Evolutionary conservation across 2,888 invertebrate genomes (phyloP), one percentile per base, ranked within the genome.

Genomic region (Sphaeridia pumilis): DNA sequence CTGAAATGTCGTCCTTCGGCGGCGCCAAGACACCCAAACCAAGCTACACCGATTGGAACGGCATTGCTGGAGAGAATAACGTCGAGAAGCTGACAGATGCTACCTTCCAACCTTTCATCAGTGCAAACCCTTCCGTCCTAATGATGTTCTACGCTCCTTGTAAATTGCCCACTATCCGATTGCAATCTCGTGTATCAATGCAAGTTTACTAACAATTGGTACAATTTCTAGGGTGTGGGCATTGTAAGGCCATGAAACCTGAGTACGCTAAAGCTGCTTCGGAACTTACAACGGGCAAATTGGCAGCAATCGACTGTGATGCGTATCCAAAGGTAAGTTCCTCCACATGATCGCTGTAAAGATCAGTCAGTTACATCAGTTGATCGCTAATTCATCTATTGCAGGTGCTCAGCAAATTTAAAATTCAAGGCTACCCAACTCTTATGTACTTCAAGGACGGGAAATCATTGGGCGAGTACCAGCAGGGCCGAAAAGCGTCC

Each of bases 121-220:
- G 38, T 14, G 20, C 35, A 21, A 44, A 51, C 27, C 36, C 44
- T n/a, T 45, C 45, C 17, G 45, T 22, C 17, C 36, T 51, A 4
- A 38, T 51, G 2, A 51, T 51, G 51, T 51, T 51, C 22, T 51
- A 51, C 45, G 44, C 51, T 22, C 34, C 45, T 10, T 51, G 51
- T 49, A 41, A 5, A 38, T 46, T 21, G 21, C 4, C 5, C 4
- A 38, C 7, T 31, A 31, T 31, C 31, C 7, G 10, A 7, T 14
- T 31, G 31, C 17, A 14, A 22, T 34, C n/a, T 2, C 14, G 3
- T 7, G 25, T 22, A 41, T 10, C 17, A 41, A 41, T 14, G 41
- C 14, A 31, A 31, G 10, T 12, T 22, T 7, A 5, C 3, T 34
- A 3, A 46, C 10, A 22, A 4, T 41, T 25, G n/a, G 7, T 10